Conservation (phyloP, 2,888 invertebrate genomes). For the Unio delphinus region DNA sequence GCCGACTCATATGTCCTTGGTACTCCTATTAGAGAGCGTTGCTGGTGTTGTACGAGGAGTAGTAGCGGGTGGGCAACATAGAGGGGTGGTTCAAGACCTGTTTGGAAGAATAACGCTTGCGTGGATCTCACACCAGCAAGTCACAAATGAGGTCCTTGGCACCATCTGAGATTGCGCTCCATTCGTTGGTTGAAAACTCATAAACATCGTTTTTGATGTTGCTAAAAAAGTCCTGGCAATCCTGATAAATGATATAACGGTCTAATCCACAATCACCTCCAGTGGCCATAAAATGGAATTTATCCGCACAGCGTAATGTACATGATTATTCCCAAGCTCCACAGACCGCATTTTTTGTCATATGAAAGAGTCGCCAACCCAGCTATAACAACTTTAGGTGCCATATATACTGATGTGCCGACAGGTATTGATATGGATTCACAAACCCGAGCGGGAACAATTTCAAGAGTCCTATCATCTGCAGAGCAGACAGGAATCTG, state of each 20-base stretch:
- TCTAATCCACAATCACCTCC: constrained; percentile 97
- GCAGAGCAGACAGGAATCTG: no score
- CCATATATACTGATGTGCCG: constrained; percentile 76
- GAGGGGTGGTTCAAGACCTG: no score
- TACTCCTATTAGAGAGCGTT: constrained; percentile 93
- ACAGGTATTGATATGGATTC: constrained; percentile 76
- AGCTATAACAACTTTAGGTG: constrained; percentile 85
- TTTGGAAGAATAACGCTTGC: no score
- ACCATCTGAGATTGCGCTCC: constrained; percentile 84
- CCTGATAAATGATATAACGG: constrained; percentile 91
- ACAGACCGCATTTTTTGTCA: constrained; percentile 94
- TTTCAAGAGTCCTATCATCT: no score
- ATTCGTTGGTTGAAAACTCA: constrained; percentile 88
- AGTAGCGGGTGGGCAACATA: constrained; percentile 55
- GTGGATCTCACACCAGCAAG: no score
- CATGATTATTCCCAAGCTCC: constrained; percentile 92
- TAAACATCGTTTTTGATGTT: constrained; percentile 86
- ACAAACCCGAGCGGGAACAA: constrained; percentile 75
- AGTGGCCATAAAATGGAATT: constrained; percentile 97
- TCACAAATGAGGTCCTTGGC: no score
- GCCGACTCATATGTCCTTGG: constrained; percentile 92
- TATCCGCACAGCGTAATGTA: constrained; percentile 97
- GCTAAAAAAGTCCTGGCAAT: constrained; percentile 87
- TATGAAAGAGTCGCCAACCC: constrained; percentile 91
- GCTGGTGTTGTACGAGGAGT: constrained; percentile 83